Evolutionary conservation across 2,797 vertebrate genomes (phyloP).

Genomic region (Hafferia zeledoni): DNA sequence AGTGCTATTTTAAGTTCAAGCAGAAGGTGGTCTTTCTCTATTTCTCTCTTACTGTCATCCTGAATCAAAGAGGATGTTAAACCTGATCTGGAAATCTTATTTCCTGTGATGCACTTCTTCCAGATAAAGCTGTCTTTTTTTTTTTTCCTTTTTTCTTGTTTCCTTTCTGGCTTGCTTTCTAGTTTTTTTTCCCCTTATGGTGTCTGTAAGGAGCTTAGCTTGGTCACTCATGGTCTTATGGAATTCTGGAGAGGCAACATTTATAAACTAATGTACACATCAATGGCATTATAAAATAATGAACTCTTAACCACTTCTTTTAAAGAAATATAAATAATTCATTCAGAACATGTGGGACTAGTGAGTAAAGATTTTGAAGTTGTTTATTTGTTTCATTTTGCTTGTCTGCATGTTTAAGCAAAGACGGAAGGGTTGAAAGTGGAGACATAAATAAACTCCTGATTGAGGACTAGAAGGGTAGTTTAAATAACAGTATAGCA

Average conservation of each 20-base stretch:
- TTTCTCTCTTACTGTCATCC: neutral
- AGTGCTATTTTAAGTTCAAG: neutral
- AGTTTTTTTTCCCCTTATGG: too few species aligned
- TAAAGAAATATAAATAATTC: neutral
- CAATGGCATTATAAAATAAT: neutral
- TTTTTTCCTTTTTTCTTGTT: accelerated
- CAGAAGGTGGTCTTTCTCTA: neutral
- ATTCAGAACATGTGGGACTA: neutral
- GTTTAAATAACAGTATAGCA: neutral
- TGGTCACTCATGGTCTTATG: neutral
- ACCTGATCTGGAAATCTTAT: neutral
- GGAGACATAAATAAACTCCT: neutral
- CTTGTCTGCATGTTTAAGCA: neutral
- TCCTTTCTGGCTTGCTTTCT: too few species aligned
- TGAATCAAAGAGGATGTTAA: neutral
- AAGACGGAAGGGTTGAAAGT: neutral
- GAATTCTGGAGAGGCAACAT: neutral
- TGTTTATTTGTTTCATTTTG: conserved; percentile 9
- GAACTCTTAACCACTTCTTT: neutral
- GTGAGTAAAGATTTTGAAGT: neutral
- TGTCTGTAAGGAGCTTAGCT: neutral
- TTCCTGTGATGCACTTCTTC: neutral
- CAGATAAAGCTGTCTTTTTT: neutral
- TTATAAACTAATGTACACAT: neutral
- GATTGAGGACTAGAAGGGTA: neutral